Percentiles rank a stretch among this genome's conserved stretches.
These are phyloP conservation scores for Chesias legatella DNA, from an alignment of 2,888 invertebrate species.

Conservation along the genomic window DNA sequence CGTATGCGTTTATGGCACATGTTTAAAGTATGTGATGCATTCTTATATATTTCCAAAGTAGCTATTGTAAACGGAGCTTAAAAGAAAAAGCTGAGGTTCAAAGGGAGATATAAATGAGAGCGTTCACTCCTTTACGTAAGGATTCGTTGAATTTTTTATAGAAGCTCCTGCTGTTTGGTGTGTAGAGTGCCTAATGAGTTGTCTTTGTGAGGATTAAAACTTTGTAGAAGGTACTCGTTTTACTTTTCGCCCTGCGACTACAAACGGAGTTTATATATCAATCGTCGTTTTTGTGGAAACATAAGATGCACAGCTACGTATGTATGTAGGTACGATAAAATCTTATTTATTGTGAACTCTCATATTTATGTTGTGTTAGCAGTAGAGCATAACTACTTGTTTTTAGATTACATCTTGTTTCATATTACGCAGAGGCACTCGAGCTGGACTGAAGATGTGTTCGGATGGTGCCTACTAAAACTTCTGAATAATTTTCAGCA, in stretches of 20 bases:
- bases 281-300: conserved; percentile 10
- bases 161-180: conserved; percentile 49
- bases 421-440: no score
- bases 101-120: conserved; percentile 55
- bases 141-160: conserved; percentile 57
- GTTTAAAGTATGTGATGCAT: no score
- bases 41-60: no score
- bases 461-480: no score
- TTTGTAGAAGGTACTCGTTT: conserved; percentile 43
- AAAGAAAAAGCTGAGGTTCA: conserved; percentile 60
- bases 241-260: conserved; percentile 32
- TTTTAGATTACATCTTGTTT: no score
- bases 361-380: no score
- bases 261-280: conserved; percentile 15
- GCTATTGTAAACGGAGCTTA: conserved; percentile 34
- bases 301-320: background rate
- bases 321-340: no score
- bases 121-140: conserved; percentile 46
- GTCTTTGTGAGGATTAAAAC: conserved; percentile 55
- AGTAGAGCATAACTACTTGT: no score
- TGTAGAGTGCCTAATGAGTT: conserved; percentile 61
- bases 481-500: no score
- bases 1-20: no score
- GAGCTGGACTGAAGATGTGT: no score
- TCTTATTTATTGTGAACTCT: no score